A percentile compares a stretch with the other conserved stretches of the same genome.
Conservation (phyloP, 53 echinoderm and acorn worm genomes). For the Astropecten irregularis region DNA sequence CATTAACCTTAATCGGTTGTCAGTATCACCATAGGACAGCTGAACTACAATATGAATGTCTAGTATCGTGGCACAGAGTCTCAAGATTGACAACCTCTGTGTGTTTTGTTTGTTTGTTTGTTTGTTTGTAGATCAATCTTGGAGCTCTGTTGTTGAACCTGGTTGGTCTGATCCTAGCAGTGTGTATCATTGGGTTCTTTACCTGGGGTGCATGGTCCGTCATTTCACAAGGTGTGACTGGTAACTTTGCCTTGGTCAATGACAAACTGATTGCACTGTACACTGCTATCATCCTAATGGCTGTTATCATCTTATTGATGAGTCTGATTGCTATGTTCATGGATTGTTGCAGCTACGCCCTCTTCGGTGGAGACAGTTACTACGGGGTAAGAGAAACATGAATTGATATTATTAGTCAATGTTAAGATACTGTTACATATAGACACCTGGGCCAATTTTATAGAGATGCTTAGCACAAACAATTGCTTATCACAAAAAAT, state of each 20-base stretch:
- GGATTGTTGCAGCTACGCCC: constrained; percentile 46
- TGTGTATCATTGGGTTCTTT: constrained; percentile 4
- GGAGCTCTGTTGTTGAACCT: constrained; percentile 6
- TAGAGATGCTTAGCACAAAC: no score
- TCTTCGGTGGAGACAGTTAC: constrained; percentile 16
- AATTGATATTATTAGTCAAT: neutral
- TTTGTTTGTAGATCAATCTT: constrained; percentile 30
- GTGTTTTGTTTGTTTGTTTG: no score
- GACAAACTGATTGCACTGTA: constrained; percentile 3
- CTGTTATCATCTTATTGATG: neutral
- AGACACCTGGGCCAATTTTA: no score
- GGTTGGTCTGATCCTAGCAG: neutral
- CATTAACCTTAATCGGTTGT: no score
- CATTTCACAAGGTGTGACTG: neutral
- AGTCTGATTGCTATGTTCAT: constrained; percentile 44
- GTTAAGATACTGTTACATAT: neutral
- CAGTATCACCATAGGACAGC: no score
- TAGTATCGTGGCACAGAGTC: no score
- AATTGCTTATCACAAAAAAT: no score
- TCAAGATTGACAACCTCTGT: no score
- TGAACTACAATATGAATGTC: no score
- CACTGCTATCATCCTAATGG: constrained; percentile 7
- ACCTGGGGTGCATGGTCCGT: constrained; percentile 10
- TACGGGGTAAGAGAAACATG: constrained; percentile 1
- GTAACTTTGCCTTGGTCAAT: neutral